Conservation (phyloP, 2,888 invertebrate species). For the Lasius fuliginosus region DNA sequence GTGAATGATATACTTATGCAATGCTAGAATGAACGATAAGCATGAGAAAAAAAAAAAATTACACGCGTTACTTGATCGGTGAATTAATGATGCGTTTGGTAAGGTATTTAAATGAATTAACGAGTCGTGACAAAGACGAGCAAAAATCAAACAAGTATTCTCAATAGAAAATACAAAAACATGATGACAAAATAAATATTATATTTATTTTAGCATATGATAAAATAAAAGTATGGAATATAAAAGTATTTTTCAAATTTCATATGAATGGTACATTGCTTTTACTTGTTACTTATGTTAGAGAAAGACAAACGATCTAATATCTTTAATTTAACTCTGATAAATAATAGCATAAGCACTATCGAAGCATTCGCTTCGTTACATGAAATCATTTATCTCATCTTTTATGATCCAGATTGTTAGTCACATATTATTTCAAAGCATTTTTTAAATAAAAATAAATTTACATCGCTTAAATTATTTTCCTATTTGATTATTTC, state of each 20-base stretch:
- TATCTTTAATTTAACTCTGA: background rate
- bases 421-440: background rate
- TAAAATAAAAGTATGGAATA: background rate
- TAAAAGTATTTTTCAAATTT: background rate
- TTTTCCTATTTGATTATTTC: background rate
- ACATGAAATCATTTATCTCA: background rate
- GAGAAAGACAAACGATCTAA: background rate
- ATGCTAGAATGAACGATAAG: conserved; percentile 13
- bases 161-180: background rate
- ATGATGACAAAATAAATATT: background rate
- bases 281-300: background rate
- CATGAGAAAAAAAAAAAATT: conserved; percentile 22
- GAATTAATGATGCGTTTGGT: conserved; percentile 9
- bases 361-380: background rate
- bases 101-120: background rate
- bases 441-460: background rate
- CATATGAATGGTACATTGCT: background rate
- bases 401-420: background rate
- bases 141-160: background rate
- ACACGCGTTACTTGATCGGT: background rate
- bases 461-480: background rate
- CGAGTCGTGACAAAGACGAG: background rate
- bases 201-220: too few relatives aligned
- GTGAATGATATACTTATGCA: conserved; percentile 38
- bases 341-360: background rate